Conservation (phyloP, 2,888 invertebrate species). For the Drosophila meridiana region DNA sequence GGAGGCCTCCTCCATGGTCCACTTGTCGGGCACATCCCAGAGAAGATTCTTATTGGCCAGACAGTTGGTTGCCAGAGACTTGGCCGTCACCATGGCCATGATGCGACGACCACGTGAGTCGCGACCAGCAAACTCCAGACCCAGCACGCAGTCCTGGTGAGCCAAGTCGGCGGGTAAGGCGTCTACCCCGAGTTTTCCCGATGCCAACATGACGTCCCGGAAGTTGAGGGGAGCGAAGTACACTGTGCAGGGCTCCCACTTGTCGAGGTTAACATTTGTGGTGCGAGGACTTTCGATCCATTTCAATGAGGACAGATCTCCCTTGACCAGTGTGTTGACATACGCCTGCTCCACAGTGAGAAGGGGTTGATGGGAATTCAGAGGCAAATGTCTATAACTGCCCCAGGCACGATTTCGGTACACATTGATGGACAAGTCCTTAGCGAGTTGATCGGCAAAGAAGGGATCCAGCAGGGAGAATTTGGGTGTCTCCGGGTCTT, state of each 20-base stretch:
- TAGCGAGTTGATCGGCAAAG: conserved; percentile 88
- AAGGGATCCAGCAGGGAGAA: conserved; percentile 87
- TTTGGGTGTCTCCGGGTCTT: conserved; percentile 87
- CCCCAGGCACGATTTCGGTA: conserved; percentile 94
- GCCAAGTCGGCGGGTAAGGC: conserved; percentile 96
- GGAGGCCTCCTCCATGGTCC: conserved; percentile 96
- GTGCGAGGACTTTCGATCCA: conserved; percentile 96
- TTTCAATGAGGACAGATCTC: conserved; percentile 95
- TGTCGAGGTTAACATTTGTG: conserved; percentile 84
- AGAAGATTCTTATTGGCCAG: conserved; percentile 92
- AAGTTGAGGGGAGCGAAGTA: conserved; percentile 98
- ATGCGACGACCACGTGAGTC: conserved; percentile 90
- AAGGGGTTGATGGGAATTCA: conserved; percentile 85
- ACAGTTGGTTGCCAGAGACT: conserved; percentile 95
- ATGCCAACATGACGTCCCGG: conserved; percentile 99
- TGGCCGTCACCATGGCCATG: conserved; percentile 96
- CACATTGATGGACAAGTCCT: conserved; percentile 94
- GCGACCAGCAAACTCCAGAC: conserved; percentile 97
- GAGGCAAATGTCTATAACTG: conserved; percentile 91
- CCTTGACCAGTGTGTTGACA: conserved; percentile 96
- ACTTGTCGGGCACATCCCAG: conserved; percentile 94
- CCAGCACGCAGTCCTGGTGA: conserved; percentile 95
- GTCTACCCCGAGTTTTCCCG: conserved; percentile 98
- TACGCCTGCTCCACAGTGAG: conserved; percentile 95
- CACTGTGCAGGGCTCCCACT: conserved; percentile 92